Base-by-base conservation (phyloP, 2,888 invertebrate species). In the Mechanitis mazaeus region DNA sequence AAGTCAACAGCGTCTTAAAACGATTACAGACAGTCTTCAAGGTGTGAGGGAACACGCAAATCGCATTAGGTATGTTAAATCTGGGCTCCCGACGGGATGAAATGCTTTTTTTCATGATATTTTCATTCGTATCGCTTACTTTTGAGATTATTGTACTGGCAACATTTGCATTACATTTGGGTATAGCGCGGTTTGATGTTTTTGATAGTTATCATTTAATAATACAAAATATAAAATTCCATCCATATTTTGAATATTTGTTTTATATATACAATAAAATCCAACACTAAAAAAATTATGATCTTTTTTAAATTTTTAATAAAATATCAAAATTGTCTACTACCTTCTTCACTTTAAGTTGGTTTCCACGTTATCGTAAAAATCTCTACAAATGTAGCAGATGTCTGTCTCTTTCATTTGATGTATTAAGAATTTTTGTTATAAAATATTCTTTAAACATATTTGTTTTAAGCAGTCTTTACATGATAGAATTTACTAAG, bases 1-100 rank as follows among this genome's bases (percentile, higher is more conserved):
- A 71, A 82, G 81, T 81, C 79, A 81, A 83, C 84, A 78, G 73
- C 81, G 85, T 87, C 87, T 88, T 86, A 86, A 87, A 88, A 78
- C 87, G 87, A 87, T 88, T 88, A 87, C 83, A 72, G 79, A 76
- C 78, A 75, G 77, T 77, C 73, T 77, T 75, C 71, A 73, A 81
- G 83, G 80, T 79, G 81, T 75, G 76, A 79, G 71, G 80, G 79
- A 76, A 89, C 89, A 89, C 87, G 89, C 81, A 89, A 89, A 89
- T 82, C 88, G 88, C 89, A 89, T 89, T 89, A 89, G 86, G 78
- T 87, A 88, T 88, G 89, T 87, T 88, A 89, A 89, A 87, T 84
- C 85, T 74, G 76, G 74, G 78, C 76, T 81, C 83, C 72, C 72
- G 69, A 76, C 81, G 81, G 76, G 77, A 63, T 70, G 72, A 61